Base-by-base conservation (phyloP, 2,797 vertebrate species). In the Toxotes lorentzi region DNA sequence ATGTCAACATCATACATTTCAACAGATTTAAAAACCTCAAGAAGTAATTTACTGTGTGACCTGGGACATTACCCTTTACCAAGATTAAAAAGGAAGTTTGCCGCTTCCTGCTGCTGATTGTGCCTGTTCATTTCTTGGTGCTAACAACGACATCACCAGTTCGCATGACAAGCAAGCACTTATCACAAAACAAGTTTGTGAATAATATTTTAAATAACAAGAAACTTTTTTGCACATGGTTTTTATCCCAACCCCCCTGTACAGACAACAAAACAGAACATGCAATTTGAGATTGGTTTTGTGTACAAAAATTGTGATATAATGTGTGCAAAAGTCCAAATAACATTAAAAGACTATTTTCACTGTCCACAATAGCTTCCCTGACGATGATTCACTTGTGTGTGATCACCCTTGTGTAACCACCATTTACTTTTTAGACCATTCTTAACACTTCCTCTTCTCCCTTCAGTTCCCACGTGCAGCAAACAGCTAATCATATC, bases 401-500 rank as follows among this genome's bases (percentile, higher is more conserved):
- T 35, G 30, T 50, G 6, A 2, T 56, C 9, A 35, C 45, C 24
- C 40, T 53, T 65, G 35, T 63, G 57, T 16, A 74, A 77, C 59
- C 35, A 4, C 7, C 4, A 6, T 19, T 2, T 61, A 19, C 2
- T 10, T 60, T 53, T n/a, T 7, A 48, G 5, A n/a, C 23, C 5
- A 41, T 43, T 16, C 9, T 62, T 1, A 16, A 7, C 50, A 60
- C 69, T 87, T 90, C 87, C 86, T 79, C 76, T 82, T 83, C 82
- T n/a, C 2, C 13, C 12, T 48, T 41, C 54, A 40, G 0, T 41
- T 43, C 27, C 54, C 57, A 35, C 17, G 63, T 54, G 50, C 57
- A 38, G 27, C 11, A 41, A 21, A 50, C 16, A 13, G 9, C 4
- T 1, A 7, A 7, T 58, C 17, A 27, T 30, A 30, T 30, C 27